Evolutionary conservation across 1,140 invertebrate species (phyloP).

Genomic region (Bombus confusus): DNA sequence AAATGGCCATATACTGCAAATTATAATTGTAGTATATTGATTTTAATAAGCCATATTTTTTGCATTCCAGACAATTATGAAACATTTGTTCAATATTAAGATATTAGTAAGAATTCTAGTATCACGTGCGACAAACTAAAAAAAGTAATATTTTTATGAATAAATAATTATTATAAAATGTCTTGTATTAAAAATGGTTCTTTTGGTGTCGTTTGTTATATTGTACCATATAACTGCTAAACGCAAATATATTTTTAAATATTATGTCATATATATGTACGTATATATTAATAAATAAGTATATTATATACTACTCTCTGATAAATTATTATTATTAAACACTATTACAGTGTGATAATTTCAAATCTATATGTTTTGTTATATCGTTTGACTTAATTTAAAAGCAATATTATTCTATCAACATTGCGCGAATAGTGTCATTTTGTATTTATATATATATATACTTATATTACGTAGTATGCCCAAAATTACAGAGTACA

Average conservation of each 20-base stretch:
- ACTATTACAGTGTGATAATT: conserved; percentile 20
- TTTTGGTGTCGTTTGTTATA: conserved; percentile 26
- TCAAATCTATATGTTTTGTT: background rate
- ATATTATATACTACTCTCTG: conserved; percentile 17
- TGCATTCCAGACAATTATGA: background rate
- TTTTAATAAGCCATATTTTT: background rate
- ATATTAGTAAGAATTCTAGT: conserved; percentile 12
- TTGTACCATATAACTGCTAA: conserved; percentile 10
- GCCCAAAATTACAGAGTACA: conserved; percentile 48
- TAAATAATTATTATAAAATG: conserved; percentile 25
- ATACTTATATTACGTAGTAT: conserved; percentile 53
- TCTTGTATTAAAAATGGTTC: conserved; percentile 22
- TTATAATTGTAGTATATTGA: background rate
- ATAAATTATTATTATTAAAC: conserved; percentile 31
- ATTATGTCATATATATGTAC: conserved; percentile 17
- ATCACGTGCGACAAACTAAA: background rate
- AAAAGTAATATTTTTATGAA: conserved; percentile 16
- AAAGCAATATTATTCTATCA: conserved; percentile 55
- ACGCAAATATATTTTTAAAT: conserved; percentile 30
- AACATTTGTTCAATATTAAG: conserved; percentile 10
- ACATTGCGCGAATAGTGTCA: conserved; percentile 67
- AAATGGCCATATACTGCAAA: conserved; percentile 1
- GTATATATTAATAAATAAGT: conserved; percentile 12
- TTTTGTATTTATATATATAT: conserved; percentile 47
- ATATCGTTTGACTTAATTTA: background rate